Evolutionary conservation across 2,888 invertebrate species (phyloP), one percentile per base, ranked within the genome.

Genomic region (Drosophila kanekoi): DNA sequence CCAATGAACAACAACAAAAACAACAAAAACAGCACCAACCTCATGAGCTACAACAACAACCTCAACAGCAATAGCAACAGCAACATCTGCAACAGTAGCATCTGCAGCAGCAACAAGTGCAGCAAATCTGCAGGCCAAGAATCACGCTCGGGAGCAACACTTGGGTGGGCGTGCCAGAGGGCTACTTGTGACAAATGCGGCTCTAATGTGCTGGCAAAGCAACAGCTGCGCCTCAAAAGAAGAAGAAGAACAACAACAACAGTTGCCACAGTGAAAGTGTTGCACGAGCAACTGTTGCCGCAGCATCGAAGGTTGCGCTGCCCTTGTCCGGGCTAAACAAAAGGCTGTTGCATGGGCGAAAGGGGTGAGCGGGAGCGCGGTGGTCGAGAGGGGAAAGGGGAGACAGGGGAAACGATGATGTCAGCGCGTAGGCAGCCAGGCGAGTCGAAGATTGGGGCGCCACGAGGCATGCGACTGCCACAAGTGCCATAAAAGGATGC

Each of bases 401-500:
- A 49, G 10, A 41, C 43, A 18, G 43, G 32, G 38, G 10, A 18
- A 2, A 3, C 5, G 52, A 62, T 74, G 70, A 81, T 73, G 74
- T 78, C 75, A 79, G 48, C 63, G 62, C 66, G 76, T 59, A 71
- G 76, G 59, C 66, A 44, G 56, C 32, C 38, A 13, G 13, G 14
- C 32, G 47, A 28, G 35, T 18, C 38, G 58, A 73, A 78, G 76
- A 76, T 51, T 18, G 60, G 71, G 72, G 61, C 38, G 35, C 44
- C 43, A 8, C 28, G 8, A 28, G 6, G 52, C 51, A 60, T 62
- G 79, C 74, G 66, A 77, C 40, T 45, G 60, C 33, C 33, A 49
- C 85, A 79, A 68, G 74, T 66, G 62, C 83, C 84, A 48, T 88
- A 88, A 78, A 84, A 80, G 84, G 84, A 70, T 67, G 53, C 64